Evolutionary conservation across 2,797 vertebrate genomes (phyloP).

Genomic region (Takifugu ocellatus): DNA sequence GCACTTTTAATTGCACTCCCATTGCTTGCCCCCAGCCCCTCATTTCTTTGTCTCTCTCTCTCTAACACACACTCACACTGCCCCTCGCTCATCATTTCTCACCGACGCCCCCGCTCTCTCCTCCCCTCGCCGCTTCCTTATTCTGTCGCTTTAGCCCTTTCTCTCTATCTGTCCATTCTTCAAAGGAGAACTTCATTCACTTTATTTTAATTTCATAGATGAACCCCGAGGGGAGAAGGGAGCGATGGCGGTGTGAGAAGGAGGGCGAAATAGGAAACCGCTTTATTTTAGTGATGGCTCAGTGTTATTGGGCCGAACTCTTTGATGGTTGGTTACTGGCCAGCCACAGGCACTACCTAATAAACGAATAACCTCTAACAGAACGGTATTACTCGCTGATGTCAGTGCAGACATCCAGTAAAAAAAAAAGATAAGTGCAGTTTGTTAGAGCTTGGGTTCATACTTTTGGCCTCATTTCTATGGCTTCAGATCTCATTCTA

Average conservation of each 20-base stretch:
- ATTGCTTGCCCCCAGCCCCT: slow-evolving; percentile 70
- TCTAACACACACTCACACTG: slow-evolving; percentile 26
- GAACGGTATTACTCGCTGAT: slow-evolving; percentile 29
- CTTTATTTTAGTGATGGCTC: slow-evolving; percentile 65
- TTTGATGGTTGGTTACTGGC: slow-evolving; percentile 62
- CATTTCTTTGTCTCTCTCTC: slow-evolving; percentile 19
- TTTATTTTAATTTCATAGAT: slow-evolving; percentile 81
- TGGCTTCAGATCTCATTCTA: slow-evolving; percentile 4
- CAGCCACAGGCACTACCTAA: slow-evolving; percentile 47
- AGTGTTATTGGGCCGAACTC: slow-evolving; percentile 56
- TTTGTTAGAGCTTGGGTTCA: slow-evolving; percentile 3
- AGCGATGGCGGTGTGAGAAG: slow-evolving; percentile 53
- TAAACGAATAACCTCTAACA: slow-evolving; percentile 49
- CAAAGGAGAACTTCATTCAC: slow-evolving; percentile 79
- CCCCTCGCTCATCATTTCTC: slow-evolving; percentile 61
- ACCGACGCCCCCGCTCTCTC: slow-evolving; percentile 49
- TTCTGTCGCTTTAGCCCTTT: slow-evolving; percentile 64
- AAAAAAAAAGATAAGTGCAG: no score
- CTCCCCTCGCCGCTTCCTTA: slow-evolving; percentile 54
- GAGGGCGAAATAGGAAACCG: slow-evolving; percentile 58
- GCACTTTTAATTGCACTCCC: slow-evolving; percentile 82
- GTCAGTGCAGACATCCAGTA: slow-evolving; percentile 13
- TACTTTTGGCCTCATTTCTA: slow-evolving; percentile 4
- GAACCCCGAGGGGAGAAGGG: slow-evolving; percentile 65
- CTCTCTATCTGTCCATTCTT: slow-evolving; percentile 78